Evolutionary conservation across 1,140 invertebrate genomes (phyloP).

Genomic region (Phthorimaea operculella): DNA sequence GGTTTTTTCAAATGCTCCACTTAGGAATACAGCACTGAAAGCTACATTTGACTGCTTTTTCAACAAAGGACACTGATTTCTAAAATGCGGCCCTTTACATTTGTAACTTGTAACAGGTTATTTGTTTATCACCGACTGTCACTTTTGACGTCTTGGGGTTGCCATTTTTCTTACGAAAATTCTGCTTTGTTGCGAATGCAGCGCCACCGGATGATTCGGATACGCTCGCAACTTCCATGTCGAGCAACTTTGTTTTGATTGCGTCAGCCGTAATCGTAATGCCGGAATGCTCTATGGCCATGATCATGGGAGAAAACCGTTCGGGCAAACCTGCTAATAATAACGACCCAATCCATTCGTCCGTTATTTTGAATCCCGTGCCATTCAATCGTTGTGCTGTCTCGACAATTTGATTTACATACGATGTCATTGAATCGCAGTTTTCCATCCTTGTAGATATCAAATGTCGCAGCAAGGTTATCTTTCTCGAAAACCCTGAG

Average conservation of each 20-base stretch:
- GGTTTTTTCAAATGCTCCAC: slow-evolving; percentile 9
- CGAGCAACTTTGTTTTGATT: slow-evolving; percentile 19
- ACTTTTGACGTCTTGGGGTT: slow-evolving; percentile 5
- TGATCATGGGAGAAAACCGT: slow-evolving; percentile 2
- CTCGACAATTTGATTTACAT: slow-evolving; percentile 16
- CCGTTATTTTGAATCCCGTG: slow-evolving; percentile 9
- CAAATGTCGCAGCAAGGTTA: slow-evolving; percentile 17
- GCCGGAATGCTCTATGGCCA: slow-evolving; percentile 13
- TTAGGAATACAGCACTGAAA: slow-evolving; percentile 10
- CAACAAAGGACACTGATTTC: slow-evolving; percentile 14
- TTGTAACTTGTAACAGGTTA: slow-evolving; percentile 6
- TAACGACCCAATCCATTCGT: neutral
- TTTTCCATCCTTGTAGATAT: slow-evolving; percentile 17
- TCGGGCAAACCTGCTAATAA: slow-evolving; percentile 1
- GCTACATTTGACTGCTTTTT: slow-evolving; percentile 6
- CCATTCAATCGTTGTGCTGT: slow-evolving; percentile 19
- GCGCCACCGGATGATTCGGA: neutral
- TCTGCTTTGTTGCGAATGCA: neutral
- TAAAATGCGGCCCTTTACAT: slow-evolving; percentile 11
- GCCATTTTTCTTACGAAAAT: neutral
- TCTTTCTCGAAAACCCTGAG: slow-evolving; percentile 18
- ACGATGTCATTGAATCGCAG: slow-evolving; percentile 14
- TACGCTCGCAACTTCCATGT: slow-evolving; percentile 10
- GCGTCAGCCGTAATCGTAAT: slow-evolving; percentile 15
- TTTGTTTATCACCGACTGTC: neutral